Evolutionary conservation across 2,888 invertebrate species (phyloP), one percentile per base, ranked within the genome.

Genomic region (Ennomos quercinarius): DNA sequence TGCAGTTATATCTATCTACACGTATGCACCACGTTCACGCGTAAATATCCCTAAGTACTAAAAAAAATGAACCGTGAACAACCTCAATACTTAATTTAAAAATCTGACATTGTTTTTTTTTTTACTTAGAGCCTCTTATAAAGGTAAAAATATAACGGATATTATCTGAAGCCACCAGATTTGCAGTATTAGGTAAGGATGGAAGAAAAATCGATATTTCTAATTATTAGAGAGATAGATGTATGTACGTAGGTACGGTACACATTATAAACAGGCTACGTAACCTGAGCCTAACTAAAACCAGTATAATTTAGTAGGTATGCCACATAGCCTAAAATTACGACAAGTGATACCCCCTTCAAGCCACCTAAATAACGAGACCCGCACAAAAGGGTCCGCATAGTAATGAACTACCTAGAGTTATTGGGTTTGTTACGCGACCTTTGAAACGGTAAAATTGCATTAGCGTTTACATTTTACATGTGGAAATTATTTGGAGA

Each of bases 361-460:
- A 71, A 67, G 68, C 63, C 66, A 59, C 46, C 63, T 59, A 76
- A 76, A 73, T 78, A 71, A 72, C 65, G 65, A 63, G 64, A 55
- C 58, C 56, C 51, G 48, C 59, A 66, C 60, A 57, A 63, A 70
- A 68, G 64, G 69, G 67, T 56, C 59, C 56, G 48, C 59, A 60
- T 61, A 56, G 48, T 70, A 74, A 71, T 74, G 67, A 72, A 66
- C 63, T 36, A 60, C 56, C 52, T 64, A 64, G 67, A 68, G 64
- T 67, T 74, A 67, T 70, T 69, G 51, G 60, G 50, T 63, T 57
- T 57, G 54, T 63, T 61, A 56, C 47, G 44, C 9, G 42, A 42
- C 58, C 54, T 55, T 44, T 38, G 56, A 54, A 46, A 61, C 56
- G 50, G 45, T 48, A 46, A 58, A 66, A 61, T 61, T 61, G 60